phyloP scores from a whole-genome alignment of 2,797 vertebrate genomes.

The Melanotaenia nigrans region DNA sequence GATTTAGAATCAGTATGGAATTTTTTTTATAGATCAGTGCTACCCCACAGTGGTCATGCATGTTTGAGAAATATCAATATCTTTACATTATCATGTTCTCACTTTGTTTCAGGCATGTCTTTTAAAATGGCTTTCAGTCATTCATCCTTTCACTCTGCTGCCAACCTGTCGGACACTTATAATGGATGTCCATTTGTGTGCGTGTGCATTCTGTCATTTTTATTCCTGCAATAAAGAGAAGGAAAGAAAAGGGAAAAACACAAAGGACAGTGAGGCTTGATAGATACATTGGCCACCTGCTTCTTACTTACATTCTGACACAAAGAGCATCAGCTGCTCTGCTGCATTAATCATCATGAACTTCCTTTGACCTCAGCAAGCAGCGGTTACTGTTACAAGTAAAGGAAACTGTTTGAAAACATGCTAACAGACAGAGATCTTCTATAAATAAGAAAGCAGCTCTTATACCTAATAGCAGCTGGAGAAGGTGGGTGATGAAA shows the following conservation, averaged over 20 bases:
- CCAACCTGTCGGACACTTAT: slow-evolving; percentile 77
- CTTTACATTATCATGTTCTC: no score
- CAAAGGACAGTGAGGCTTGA: slow-evolving; percentile 53
- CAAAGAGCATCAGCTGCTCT: slow-evolving; percentile 61
- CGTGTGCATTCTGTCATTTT: slow-evolving; percentile 46
- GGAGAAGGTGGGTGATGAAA: no score
- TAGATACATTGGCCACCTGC: slow-evolving; percentile 71
- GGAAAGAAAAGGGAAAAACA: slow-evolving; percentile 13
- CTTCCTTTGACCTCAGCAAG: slow-evolving; percentile 65
- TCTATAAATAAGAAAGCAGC: background rate
- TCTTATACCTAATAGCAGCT: no score
- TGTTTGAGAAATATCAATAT: no score
- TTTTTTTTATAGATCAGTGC: no score
- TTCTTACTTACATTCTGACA: slow-evolving; percentile 67
- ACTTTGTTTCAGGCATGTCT: no score
- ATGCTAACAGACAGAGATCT: slow-evolving; percentile 7
- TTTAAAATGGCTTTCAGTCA: no score
- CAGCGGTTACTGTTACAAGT: slow-evolving; percentile 53
- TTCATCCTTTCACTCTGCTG: slow-evolving; percentile 60
- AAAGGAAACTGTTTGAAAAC: slow-evolving; percentile 35
- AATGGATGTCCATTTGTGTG: slow-evolving; percentile 69
- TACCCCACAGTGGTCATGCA: no score
- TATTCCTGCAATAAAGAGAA: slow-evolving; percentile 63
- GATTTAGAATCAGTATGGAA: no score
- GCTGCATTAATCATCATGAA: slow-evolving; percentile 69